A percentile compares a stretch with the other conserved stretches of the same genome.
phyloP scores from a whole-genome alignment of 2,797 vertebrate genomes.

The Chrosomus eos region DNA sequence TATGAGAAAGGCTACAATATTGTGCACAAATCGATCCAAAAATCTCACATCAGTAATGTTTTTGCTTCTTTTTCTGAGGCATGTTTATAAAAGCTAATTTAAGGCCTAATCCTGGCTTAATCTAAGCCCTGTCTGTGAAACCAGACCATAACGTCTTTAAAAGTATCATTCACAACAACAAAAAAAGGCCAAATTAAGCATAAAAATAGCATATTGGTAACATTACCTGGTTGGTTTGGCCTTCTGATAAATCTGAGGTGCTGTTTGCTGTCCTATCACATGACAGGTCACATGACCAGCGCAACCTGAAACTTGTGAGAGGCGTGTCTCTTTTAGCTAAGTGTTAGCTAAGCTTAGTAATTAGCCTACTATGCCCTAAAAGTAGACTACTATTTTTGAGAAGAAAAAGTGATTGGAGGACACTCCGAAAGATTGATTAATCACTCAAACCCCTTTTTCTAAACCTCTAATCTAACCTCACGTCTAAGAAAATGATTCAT shows the following conservation, averaged over 20 bases:
- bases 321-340: not conserved
- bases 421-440: not conserved
- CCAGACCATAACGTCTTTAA: not conserved
- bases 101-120: not conserved
- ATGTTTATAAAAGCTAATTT: not conserved
- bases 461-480: not conserved
- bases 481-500: not conserved
- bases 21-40: not conserved
- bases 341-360: too few relatives aligned
- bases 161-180: not conserved
- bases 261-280: not conserved
- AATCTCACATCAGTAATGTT: not conserved
- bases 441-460: not conserved
- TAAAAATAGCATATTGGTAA: not conserved
- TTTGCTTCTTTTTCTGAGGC: not conserved
- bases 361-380: not conserved
- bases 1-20: not conserved
- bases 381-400: not conserved
- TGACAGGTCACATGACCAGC: constrained; percentile 12
- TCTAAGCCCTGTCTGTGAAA: not conserved
- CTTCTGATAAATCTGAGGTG: not conserved
- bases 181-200: not conserved
- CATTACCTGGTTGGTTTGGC: not conserved
- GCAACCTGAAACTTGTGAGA: not conserved
- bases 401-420: not conserved